Percentiles rank a stretch among this genome's conserved stretches.
Evolutionary conservation across 2,113 vertebrate species (phyloP).

Genomic region (Terrapene triunguis): DNA sequence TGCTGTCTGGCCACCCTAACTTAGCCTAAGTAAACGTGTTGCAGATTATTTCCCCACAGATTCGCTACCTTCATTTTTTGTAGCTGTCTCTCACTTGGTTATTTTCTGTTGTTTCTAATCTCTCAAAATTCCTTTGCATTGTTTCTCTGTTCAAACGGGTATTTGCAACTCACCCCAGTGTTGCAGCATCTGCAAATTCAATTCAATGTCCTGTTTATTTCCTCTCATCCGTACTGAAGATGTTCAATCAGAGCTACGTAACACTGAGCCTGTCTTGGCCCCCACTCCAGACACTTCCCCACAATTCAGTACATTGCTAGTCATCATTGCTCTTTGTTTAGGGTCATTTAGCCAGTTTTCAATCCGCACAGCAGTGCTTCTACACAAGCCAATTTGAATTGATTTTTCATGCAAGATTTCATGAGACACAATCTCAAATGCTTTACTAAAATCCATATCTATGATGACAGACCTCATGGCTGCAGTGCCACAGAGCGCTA

Average conservation of each 20-base stretch:
- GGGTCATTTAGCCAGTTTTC: not conserved
- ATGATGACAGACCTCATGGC: not conserved
- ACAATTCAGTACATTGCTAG: not conserved
- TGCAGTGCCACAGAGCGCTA: not conserved
- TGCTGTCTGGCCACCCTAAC: not conserved
- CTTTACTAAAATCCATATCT: not conserved
- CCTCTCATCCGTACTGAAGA: not conserved
- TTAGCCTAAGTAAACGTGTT: not conserved
- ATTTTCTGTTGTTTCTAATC: not conserved
- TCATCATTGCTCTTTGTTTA: not conserved
- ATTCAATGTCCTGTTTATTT: not conserved
- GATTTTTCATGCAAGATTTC: not conserved
- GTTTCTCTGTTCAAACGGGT: not conserved
- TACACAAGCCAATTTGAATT: not conserved
- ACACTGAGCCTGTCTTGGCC: not conserved
- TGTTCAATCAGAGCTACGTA: not conserved
- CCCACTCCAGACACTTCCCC: not conserved
- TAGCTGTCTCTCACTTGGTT: not conserved
- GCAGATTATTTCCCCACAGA: not conserved
- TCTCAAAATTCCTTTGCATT: not conserved
- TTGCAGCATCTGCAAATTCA: not conserved
- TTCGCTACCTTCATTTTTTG: not conserved
- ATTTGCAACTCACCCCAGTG: not conserved
- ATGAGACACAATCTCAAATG: not conserved
- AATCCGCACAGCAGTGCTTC: not conserved